phyloP scores from a whole-genome alignment of 2,113 vertebrate species.

The Myotis brandtii region DNA sequence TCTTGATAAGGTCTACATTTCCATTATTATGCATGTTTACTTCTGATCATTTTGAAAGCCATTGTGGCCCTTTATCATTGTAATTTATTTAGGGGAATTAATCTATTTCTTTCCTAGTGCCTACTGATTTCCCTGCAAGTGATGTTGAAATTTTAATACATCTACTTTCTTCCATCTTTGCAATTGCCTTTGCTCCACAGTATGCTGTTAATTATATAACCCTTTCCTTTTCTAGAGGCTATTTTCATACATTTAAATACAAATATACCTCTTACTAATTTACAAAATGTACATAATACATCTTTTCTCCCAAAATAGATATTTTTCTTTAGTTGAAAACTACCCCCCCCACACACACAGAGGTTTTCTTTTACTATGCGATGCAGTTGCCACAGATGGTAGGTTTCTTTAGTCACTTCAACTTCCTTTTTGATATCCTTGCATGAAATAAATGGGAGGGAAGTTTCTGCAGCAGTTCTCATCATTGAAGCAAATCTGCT shows the following conservation, averaged over 20 bases:
- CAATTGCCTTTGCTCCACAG: background rate
- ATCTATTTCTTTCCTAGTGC: background rate
- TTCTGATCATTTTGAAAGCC: conserved; percentile 21
- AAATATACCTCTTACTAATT: background rate
- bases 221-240: background rate
- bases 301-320: background rate
- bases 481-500: background rate
- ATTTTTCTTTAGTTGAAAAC: background rate
- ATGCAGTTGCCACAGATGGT: background rate
- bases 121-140: background rate
- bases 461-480: background rate
- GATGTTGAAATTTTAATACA: background rate
- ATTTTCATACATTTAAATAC: background rate
- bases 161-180: background rate
- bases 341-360: background rate
- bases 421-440: background rate
- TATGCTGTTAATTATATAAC: background rate
- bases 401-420: background rate
- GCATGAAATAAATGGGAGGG: background rate
- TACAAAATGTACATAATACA: background rate
- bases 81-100: background rate
- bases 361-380: background rate
- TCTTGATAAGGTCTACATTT: background rate
- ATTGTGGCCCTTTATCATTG: background rate
- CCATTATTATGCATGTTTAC: background rate